Evolutionary conservation across 2,888 invertebrate genomes (phyloP), one percentile per base, ranked within the genome.

Genomic region (Mellilla xanthometata): DNA sequence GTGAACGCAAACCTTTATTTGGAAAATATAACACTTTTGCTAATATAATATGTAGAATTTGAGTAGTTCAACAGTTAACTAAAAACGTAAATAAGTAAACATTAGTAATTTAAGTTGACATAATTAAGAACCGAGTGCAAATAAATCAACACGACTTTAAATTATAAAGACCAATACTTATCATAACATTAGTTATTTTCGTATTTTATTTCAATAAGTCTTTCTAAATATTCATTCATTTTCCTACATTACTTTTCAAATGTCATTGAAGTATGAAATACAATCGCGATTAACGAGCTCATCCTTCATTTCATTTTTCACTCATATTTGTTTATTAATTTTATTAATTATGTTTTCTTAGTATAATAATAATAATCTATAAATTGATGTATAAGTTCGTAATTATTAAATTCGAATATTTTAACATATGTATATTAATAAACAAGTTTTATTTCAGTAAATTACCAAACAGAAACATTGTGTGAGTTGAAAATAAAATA

Each of bases 351-450:
- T 86, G 87, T 87, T 85, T 87, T 88, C 88, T 89, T 89, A 89
- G 85, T 89, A 89, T 89, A 88, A 85, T 88, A 88, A 88, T 88
- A 89, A 88, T 89, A 89, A 58, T 88, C 89, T 89, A 89, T 89
- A 89, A 89, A 89, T 89, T 82, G 89, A 86, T 89, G 89, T 89
- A 89, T 89, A 89, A 89, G 89, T 89, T 89, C 89, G 87, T 89
- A 89, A 89, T 89, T 89, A 89, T 89, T 89, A 89, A 89, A 89
- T 89, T 89, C 89, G 89, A 89, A 89, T 89, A 89, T 89, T 89
- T 89, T 89, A 89, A 89, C 89, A 90, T 88, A 89, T 89, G 87
- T 90, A 89, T 89, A 88, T 89, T 89, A 89, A 89, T 89, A 89
- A 88, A 89, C 87, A 82, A 76, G 86, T 86, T 87, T 87, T 88